Conservation (phyloP, 2,113 vertebrate genomes). For the Atrichornis clamosus region DNA sequence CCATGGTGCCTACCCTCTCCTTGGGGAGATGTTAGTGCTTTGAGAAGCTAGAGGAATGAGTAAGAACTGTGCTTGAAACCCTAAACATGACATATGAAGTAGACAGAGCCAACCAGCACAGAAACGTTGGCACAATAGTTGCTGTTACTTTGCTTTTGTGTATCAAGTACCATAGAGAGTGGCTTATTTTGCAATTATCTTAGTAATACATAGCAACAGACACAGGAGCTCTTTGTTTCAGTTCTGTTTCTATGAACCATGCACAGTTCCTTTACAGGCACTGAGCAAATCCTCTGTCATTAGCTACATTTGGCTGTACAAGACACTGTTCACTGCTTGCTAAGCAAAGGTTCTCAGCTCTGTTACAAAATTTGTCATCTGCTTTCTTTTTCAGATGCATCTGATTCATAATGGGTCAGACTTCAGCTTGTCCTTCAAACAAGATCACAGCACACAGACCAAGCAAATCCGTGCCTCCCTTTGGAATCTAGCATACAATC, state of each 20-base stretch:
- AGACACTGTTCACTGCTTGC: neutral
- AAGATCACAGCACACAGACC: constrained; percentile 83
- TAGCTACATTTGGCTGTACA: neutral
- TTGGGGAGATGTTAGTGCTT: neutral
- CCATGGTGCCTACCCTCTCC: neutral
- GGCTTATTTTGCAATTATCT: neutral
- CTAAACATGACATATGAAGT: neutral
- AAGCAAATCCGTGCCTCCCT: constrained; percentile 76
- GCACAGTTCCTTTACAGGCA: neutral
- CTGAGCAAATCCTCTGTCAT: neutral
- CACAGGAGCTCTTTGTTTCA: neutral
- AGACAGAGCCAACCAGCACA: neutral
- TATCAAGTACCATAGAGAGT: neutral
- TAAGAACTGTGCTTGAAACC: neutral
- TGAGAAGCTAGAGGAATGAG: neutral
- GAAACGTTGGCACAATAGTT: neutral
- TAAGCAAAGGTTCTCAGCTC: neutral
- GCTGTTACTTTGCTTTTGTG: neutral
- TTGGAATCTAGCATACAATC: constrained; percentile 83
- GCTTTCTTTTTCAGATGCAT: constrained; percentile 74
- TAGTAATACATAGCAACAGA: neutral
- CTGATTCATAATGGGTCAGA: constrained; percentile 46
- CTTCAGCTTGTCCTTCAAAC: constrained; percentile 82
- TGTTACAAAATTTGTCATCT: neutral
- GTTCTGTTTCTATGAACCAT: neutral